A percentile compares a stretch with the other conserved stretches of the same genome.
phyloP scores from a whole-genome alignment of 2,888 invertebrate species.

The Plebejus melissa region DNA sequence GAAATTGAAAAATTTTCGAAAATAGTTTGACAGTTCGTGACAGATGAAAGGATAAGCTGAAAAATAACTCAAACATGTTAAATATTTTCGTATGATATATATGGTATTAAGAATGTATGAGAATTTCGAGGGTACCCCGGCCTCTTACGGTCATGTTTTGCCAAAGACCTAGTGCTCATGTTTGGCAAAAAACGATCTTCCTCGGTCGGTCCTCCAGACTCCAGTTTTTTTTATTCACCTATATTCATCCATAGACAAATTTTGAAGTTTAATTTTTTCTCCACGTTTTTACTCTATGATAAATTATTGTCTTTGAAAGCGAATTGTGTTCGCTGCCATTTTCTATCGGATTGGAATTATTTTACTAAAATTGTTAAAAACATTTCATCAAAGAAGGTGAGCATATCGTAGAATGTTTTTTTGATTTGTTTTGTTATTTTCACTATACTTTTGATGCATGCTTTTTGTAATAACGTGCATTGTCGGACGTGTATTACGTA shows the following conservation, averaged over 20 bases:
- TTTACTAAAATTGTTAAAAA: constrained; percentile 39
- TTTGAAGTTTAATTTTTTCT: constrained; percentile 29
- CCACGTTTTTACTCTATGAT: constrained; percentile 33
- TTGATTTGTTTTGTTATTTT: constrained; percentile 42
- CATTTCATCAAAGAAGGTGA: constrained; percentile 58
- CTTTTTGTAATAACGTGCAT: constrained; percentile 46
- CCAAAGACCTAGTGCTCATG: no score
- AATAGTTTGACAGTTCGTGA: no score
- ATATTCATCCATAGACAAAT: not conserved
- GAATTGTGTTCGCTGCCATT: constrained; percentile 72
- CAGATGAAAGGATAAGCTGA: no score
- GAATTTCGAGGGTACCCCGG: no score
- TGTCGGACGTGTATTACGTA: constrained; percentile 68
- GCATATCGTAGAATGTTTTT: constrained; percentile 55
- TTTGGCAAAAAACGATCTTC: no score
- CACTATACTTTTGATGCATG: constrained; percentile 53
- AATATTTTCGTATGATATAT: no score
- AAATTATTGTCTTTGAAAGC: constrained; percentile 53
- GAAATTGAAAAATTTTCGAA: no score
- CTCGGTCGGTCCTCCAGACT: no score
- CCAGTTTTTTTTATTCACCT: no score
- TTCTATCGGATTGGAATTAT: constrained; percentile 55
- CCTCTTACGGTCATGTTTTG: no score
- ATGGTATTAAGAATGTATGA: no score
- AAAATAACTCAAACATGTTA: no score